A percentile compares a stretch with the other conserved stretches of the same genome.
phyloP scores from a whole-genome alignment of 2,113 vertebrate genomes.

The Amazona vittata region DNA sequence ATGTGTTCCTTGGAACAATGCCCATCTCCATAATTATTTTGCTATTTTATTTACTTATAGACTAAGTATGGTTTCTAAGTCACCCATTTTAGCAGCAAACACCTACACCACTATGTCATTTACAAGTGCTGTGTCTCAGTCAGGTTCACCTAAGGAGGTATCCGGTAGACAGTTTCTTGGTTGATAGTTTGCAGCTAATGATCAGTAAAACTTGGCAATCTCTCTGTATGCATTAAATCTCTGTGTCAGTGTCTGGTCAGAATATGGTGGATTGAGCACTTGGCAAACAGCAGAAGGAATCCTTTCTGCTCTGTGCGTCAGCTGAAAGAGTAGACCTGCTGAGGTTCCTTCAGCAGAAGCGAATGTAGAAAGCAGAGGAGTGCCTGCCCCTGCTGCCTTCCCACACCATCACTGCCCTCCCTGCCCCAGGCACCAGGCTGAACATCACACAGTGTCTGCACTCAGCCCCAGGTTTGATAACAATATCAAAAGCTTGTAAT shows the following conservation, averaged over 20 bases:
- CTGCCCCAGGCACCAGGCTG: background rate
- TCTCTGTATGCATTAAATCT: background rate
- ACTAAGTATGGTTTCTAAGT: background rate
- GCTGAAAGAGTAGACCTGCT: background rate
- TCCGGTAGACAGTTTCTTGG: background rate
- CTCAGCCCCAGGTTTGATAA: background rate
- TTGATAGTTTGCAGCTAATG: background rate
- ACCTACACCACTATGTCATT: background rate
- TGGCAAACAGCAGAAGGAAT: background rate
- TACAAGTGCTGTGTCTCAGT: background rate
- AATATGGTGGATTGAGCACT: background rate
- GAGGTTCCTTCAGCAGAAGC: background rate
- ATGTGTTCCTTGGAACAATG: background rate
- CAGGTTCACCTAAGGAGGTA: background rate
- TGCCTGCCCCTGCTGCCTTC: fast-evolving
- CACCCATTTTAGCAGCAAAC: background rate
- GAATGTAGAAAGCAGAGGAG: background rate
- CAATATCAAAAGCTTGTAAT: background rate
- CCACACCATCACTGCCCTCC: fast-evolving
- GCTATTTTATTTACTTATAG: background rate
- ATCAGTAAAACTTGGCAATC: background rate
- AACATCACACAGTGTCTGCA: fast-evolving
- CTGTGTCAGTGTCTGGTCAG: background rate
- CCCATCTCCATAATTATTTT: background rate
- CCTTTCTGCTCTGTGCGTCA: background rate